Conservation (phyloP, 1,140 invertebrate species). For the Drosophila ogumai region DNA sequence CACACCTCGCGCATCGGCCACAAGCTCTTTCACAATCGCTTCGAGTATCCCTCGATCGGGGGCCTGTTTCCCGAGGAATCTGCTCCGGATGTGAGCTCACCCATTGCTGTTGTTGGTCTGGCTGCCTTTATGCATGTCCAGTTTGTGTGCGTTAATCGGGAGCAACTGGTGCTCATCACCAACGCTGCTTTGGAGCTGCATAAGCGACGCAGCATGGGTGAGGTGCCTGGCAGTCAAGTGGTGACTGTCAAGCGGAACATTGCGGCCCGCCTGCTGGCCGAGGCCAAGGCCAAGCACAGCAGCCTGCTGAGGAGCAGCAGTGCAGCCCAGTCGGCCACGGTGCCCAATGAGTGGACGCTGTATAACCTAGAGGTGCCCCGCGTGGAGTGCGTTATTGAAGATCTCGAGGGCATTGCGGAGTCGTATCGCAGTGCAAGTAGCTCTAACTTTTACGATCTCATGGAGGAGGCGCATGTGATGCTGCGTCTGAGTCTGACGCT, state of each 20-base stretch:
- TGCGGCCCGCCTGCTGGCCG: conserved; percentile 72
- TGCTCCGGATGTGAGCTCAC: conserved; percentile 87
- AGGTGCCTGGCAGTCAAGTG: conserved; percentile 39
- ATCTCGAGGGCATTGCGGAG: conserved; percentile 88
- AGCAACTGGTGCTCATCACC: conserved; percentile 88
- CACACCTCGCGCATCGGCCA: conserved; percentile 90
- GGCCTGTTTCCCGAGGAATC: conserved; percentile 84
- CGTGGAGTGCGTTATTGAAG: conserved; percentile 87
- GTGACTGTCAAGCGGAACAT: conserved; percentile 72
- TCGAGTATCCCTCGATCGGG: conserved; percentile 77
- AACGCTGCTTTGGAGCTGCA: conserved; percentile 62
- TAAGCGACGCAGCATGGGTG: conserved; percentile 75
- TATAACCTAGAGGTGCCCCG: conserved; percentile 88
- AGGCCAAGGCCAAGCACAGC: conserved; percentile 78
- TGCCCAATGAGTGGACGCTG: conserved; percentile 88
- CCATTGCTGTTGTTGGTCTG: conserved; percentile 90
- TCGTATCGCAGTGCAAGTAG: conserved; percentile 87
- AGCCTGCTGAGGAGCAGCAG: conserved; percentile 72
- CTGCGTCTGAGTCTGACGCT: conserved; percentile 68
- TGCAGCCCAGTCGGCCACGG: conserved; percentile 46
- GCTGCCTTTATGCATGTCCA: conserved; percentile 91
- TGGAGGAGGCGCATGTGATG: conserved; percentile 84
- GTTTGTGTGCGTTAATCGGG: conserved; percentile 87
- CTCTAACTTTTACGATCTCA: conserved; percentile 78
- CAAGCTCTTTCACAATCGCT: conserved; percentile 85